Base-by-base conservation (phyloP, 1,140 invertebrate genomes). In the Zaprionus camerounensis region DNA sequence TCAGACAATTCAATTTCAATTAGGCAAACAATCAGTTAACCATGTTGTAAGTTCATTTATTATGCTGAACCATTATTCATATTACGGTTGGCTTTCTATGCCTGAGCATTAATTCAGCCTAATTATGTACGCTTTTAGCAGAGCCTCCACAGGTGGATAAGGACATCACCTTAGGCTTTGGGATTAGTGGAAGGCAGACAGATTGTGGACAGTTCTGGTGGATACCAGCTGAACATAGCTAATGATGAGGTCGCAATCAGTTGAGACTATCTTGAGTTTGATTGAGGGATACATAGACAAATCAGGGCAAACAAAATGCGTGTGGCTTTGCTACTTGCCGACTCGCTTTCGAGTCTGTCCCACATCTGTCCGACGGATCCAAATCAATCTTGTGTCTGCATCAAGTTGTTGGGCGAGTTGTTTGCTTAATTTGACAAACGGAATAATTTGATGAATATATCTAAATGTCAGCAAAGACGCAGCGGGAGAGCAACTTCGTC, bases 401-500 rank as follows among this genome's bases (percentile, higher is more conserved):
- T 44, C 69, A n/a, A 44, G n/a, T 44, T 44, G 41, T 79, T 58
- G 56, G 69, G 78, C 73, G 67, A 62, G 57, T 83, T 90, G 85
- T 90, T 90, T 90, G 86, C 85, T 85, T 90, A 90, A 90, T 90
- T 90, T 90, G 85, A 90, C 85, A 90, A 90, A 90, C 82, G 85
- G 68, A 82, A 90, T 90, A 90, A 90, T 90, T 90, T 90, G 85
- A 90, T 90, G 80, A 85, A 85, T 46, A 38, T 80, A 90, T 91
- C 79, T 84, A 88, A 88, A 88, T 88, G 84, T 71, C 80, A 79
- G 81, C 68, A 59, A 67, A 51, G 71, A 71, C 69, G 31, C 85
- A 68, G 85, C 78, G 68, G 79, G 81, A 28, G 28, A 24, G n/a
- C 28, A 46, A 24, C 55, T 26, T 57, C 55, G 74, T 71, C 81